Conservation (phyloP, 1,140 invertebrate species). For the Drosophila nannoptera region DNA sequence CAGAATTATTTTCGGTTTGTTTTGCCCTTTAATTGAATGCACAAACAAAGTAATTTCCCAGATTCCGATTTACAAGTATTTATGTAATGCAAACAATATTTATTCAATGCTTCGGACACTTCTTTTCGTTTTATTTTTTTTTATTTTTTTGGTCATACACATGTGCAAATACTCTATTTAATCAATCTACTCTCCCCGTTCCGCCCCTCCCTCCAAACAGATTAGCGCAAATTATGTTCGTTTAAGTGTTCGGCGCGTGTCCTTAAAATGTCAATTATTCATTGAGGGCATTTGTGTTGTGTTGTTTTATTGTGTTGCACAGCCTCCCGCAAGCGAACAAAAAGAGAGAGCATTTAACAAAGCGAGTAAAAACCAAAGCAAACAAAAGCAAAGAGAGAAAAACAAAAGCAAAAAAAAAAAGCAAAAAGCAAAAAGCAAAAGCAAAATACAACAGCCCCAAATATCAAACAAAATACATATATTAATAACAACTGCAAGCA, state of each 20-base stretch:
- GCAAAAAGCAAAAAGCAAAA: conserved; percentile 36
- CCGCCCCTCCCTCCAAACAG: conserved; percentile 54
- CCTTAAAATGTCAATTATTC: conserved; percentile 77
- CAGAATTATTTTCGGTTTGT: conserved; percentile 16
- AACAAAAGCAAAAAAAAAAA: not conserved
- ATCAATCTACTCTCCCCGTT: conserved; percentile 50
- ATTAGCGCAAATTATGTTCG: conserved; percentile 79
- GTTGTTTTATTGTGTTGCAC: conserved; percentile 65
- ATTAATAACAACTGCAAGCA: conserved; percentile 57
- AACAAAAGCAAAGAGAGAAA: too few species aligned
- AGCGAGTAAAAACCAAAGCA: too few species aligned
- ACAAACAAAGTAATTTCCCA: conserved; percentile 26
- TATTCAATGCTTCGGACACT: not conserved
- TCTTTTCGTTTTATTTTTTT: conserved; percentile 1
- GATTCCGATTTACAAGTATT: conserved; percentile 12
- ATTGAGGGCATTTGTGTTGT: conserved; percentile 69
- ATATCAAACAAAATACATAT: conserved; percentile 14
- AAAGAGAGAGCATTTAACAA: not conserved
- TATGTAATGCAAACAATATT: conserved; percentile 1
- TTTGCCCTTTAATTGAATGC: conserved; percentile 39
- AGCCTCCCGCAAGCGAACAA: conserved; percentile 30
- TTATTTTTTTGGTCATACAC: conserved; percentile 38
- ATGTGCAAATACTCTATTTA: conserved; percentile 53
- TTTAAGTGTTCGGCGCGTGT: conserved; percentile 73
- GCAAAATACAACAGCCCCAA: conserved; percentile 24